A percentile compares a stretch with the other conserved stretches of the same genome.
These are phyloP conservation scores for Gila orcuttii DNA, from an alignment of 2,113 vertebrate species.

Conservation along the genomic window DNA sequence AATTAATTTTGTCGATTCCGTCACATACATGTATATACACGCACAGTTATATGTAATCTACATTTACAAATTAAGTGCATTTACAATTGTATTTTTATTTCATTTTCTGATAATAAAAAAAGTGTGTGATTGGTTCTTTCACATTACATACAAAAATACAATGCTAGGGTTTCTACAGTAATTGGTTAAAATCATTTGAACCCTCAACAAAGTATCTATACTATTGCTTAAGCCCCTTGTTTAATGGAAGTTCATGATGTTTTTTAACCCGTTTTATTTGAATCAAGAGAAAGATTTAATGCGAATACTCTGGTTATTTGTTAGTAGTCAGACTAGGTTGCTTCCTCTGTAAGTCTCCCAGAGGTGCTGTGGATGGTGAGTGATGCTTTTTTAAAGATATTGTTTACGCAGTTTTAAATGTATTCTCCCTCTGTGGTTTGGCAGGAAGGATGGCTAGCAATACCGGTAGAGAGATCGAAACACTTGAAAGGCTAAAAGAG, in stretches of 20 bases:
- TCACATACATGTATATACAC: not conserved
- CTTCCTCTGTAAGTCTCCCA: not conserved
- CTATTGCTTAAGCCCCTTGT: not conserved
- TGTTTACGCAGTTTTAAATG: conserved; percentile 1
- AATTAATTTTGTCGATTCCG: not conserved
- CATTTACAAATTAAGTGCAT: not conserved
- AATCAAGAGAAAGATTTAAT: not conserved
- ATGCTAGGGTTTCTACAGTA: not conserved
- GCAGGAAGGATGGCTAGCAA: not conserved
- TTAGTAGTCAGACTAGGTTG: not conserved
- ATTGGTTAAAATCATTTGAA: not conserved
- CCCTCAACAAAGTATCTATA: not conserved
- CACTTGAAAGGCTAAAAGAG: conserved; percentile 17
- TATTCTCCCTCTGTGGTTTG: conserved; percentile 9
- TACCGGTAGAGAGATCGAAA: not conserved
- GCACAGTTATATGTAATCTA: not conserved
- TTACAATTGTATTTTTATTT: not conserved
- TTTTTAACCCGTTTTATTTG: not conserved
- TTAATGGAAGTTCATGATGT: not conserved
- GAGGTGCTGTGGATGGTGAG: not conserved
- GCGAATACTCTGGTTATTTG: not conserved
- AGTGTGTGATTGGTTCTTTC: not conserved
- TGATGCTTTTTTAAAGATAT: conserved; percentile 11
- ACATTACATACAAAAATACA: no score
- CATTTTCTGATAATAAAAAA: not conserved